A percentile compares a stretch with the other conserved stretches of the same genome.
phyloP scores from a whole-genome alignment of 2,113 vertebrate species.

The Setophaga petechia region DNA sequence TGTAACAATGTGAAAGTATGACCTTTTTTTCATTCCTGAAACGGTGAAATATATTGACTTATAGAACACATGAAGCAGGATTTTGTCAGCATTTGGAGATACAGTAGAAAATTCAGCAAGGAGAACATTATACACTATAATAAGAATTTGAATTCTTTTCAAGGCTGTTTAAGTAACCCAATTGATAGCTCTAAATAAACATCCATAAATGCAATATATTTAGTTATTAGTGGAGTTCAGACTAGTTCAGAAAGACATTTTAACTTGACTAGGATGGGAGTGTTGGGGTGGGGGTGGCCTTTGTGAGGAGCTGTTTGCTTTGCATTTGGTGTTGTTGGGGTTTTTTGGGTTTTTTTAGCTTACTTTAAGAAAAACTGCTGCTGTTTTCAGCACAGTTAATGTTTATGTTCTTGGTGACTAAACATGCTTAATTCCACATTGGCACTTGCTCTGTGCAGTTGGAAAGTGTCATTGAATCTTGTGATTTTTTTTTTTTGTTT shows the following conservation, averaged over 20 bases:
- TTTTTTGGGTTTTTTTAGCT: background rate
- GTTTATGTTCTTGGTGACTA: background rate
- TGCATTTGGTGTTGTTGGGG: fast-evolving
- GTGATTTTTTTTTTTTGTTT: background rate
- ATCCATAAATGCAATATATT: background rate
- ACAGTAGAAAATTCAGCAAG: background rate
- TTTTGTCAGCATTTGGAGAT: background rate
- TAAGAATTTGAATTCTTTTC: background rate
- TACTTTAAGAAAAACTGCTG: background rate
- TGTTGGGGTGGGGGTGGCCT: fast-evolving
- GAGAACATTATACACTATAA: background rate
- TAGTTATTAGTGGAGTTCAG: background rate
- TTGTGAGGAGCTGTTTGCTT: fast-evolving
- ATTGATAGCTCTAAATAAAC: background rate
- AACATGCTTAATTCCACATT: background rate
- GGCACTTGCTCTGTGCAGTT: background rate
- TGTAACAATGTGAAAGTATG: background rate
- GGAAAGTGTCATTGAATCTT: background rate
- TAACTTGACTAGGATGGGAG: background rate
- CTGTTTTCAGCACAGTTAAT: background rate
- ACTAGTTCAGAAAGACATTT: background rate
- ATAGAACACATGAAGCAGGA: background rate
- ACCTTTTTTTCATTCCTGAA: background rate
- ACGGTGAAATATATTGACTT: background rate
- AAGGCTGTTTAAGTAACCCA: background rate